Base-by-base conservation (phyloP, 2,888 invertebrate species). In the Gerris lacustris region DNA sequence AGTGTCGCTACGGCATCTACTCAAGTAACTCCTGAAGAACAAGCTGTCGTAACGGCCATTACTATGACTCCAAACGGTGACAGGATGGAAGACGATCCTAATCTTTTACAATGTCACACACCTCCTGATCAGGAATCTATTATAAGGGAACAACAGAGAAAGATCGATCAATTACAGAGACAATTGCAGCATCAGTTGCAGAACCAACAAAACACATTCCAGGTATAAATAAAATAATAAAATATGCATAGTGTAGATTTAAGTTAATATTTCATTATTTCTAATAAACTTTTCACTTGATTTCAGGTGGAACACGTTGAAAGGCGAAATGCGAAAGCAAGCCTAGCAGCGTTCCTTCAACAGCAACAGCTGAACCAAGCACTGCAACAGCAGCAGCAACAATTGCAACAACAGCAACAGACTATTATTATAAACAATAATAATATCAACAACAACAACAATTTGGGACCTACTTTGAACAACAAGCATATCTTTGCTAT, bases 111-210 rank as follows among this genome's bases (percentile, higher is more conserved):
- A 31, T 31, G 31, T 31, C 31, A 31, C 31, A 31, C 31, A 31
- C 31, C 31, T 31, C 31, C 11, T 66, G 66, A 18, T 31, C 17
- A 66, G 66, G 66, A 31, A 66, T 17, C 31, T 47, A 86, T 92
- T 72, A 88, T 93, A 69, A 86, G 87, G 73, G 91, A 92, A 77
- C 94, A 95, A 79, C 88, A 90, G 77, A 86, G 91, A 70, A 89
- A 91, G 80, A 96, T 96, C 76, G 91, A 93, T 78, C 88, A 92
- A 73, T 86, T 89, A 76, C 90, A 91, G 78, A 79, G 91, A 74
- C 88, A 90, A 77, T 87, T 87, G 74, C 82, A 82, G 67, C 77
- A 86, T 17, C 83, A 83, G 2, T 79, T 84, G 55, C 85, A 85
- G 72, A 80, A 84, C 76, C 85, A 82, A 75, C 87, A 88, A 78